Base-by-base conservation (phyloP, 2,113 vertebrate genomes). In the Opisthocomus hoazin region DNA sequence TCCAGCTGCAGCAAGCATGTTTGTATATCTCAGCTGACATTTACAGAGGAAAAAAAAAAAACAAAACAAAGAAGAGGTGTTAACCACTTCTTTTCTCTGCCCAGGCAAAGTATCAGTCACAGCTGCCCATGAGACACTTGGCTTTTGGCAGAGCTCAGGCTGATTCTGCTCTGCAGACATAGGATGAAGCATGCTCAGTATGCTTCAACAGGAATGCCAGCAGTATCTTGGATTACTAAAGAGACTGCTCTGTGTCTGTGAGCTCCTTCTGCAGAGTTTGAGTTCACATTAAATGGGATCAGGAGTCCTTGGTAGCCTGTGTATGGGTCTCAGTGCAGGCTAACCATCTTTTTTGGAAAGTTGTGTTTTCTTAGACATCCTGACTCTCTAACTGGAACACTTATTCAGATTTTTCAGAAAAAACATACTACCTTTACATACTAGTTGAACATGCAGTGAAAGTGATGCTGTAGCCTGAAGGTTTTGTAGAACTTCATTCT, bases 111-210 rank as follows among this genome's bases (percentile, higher is more conserved):
- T 43, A 82, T 61, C 50, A 86, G 82, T 80, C 54, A 73, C 39
- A 96, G 84, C 74, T 93, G 77, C 57, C 87, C 78, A 54, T 85
- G 87, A 80, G 65, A 95, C 41, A 85, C 36, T 76, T 79, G 64
- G 63, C 68, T 94, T 92, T 83, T 90, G 51, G 54, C 83, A 95
- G 75, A 75, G 46, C 56, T 87, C 30, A 51, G 85, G 37, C 58
- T 92, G 50, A 37, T 83, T 91, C 41, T 95, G 71, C 75, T 89
- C 37, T 86, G 30, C 71, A 93, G 92, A 77, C 63, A 50, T 5
- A 39, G 29, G 41, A 93, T 85, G 75, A 97, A 88, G 92, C 75
- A 93, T 70, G 71, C 54, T 96, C 70, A 88, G 48, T 91, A 54
- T 91, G 70, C 78, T 76, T 71, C 78, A 81, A 20, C 26, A 77